Evolutionary conservation across 2,113 vertebrate genomes (phyloP).

Genomic region (Merops nubicus): DNA sequence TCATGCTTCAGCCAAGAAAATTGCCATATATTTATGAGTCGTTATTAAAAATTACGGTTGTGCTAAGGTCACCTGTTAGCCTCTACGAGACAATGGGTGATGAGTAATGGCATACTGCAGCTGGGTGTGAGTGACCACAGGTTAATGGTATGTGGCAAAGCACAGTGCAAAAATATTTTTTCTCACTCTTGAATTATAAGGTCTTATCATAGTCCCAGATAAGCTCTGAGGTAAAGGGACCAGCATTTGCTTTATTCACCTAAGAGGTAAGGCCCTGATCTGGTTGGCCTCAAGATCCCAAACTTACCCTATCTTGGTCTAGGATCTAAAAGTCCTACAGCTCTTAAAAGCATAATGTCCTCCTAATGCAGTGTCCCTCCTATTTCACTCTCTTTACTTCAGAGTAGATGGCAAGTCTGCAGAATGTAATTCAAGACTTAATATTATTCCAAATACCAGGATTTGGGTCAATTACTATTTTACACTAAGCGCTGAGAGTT

Average conservation of each 20-base stretch:
- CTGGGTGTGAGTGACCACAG: background rate
- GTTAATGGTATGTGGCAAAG: background rate
- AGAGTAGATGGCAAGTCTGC: background rate
- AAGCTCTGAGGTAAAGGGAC: background rate
- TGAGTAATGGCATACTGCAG: background rate
- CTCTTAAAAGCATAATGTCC: background rate
- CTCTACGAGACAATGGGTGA: background rate
- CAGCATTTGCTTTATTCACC: background rate
- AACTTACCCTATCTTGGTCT: background rate
- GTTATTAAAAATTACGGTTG: background rate
- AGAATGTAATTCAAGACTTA: background rate
- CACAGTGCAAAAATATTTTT: background rate
- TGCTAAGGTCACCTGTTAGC: background rate
- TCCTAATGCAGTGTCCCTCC: accelerated
- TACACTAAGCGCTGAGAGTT: background rate
- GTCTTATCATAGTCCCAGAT: background rate
- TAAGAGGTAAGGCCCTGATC: background rate
- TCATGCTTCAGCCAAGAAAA: background rate
- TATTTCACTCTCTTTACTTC: background rate
- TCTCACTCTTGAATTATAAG: background rate
- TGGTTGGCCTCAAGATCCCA: background rate
- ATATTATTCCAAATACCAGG: background rate
- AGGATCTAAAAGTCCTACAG: background rate
- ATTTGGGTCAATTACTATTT: background rate
- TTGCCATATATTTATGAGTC: background rate